Percentiles rank a stretch among this genome's conserved stretches.
Conservation (phyloP, 2,113 vertebrate species). For the Alexandromys fortis region DNA sequence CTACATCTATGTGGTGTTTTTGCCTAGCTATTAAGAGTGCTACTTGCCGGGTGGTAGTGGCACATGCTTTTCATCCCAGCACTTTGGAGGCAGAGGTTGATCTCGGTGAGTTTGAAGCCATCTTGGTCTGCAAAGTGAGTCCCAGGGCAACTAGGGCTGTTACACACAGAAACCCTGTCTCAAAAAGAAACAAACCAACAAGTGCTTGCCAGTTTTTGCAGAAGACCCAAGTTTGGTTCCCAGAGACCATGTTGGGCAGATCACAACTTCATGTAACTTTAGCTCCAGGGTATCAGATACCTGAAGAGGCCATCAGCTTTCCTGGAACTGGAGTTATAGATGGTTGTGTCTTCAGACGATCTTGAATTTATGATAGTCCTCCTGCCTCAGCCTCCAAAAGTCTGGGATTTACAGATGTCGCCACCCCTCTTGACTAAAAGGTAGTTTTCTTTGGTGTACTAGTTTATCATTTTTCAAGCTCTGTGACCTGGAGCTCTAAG, state of each 20-base stretch:
- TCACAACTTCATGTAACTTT: background rate
- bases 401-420: background rate
- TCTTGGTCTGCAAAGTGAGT: background rate
- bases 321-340: background rate
- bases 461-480: background rate
- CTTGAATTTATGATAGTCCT: background rate
- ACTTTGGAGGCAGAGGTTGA: background rate
- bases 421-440: background rate
- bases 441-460: background rate
- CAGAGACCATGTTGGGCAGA: background rate
- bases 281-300: background rate
- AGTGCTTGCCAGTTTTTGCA: background rate
- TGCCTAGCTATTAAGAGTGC: background rate
- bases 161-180: background rate
- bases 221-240: background rate
- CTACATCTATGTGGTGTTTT: background rate
- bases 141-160: background rate
- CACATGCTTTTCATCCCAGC: background rate
- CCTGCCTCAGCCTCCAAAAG: background rate
- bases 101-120: background rate
- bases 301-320: background rate
- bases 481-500: background rate
- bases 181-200: background rate
- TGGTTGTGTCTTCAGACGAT: background rate
- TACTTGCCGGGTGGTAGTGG: background rate